Conservation (phyloP, 2,113 vertebrate species). For the Pterocles gutturalis region DNA sequence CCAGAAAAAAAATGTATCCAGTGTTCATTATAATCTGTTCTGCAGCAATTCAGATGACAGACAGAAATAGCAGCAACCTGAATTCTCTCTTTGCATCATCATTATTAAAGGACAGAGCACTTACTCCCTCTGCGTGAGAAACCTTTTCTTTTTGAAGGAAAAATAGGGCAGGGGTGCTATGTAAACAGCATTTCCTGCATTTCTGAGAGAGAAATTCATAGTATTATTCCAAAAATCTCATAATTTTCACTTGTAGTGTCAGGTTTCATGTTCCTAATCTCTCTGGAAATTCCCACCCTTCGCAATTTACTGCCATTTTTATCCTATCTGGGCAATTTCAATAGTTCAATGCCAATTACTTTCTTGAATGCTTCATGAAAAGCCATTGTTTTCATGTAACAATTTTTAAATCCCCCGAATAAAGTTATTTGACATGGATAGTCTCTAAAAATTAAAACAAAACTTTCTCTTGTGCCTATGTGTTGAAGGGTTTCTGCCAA, state of each 20-base stretch:
- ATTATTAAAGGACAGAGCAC: background rate
- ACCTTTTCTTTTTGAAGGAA: rapidly evolving
- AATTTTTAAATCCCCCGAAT: background rate
- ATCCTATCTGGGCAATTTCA: background rate
- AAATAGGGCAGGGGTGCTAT: background rate
- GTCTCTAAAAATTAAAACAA: background rate
- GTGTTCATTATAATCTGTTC: background rate
- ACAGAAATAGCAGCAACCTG: background rate
- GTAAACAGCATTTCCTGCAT: background rate
- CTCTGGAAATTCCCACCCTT: background rate
- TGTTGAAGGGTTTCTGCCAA: background rate
- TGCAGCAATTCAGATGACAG: background rate
- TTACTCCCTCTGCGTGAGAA: background rate
- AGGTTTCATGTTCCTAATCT: background rate
- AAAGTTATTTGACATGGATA: background rate
- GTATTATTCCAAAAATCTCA: background rate
- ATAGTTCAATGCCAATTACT: background rate
- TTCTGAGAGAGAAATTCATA: background rate
- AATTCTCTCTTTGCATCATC: background rate
- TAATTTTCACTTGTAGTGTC: background rate
- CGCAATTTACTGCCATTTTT: background rate
- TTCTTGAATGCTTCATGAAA: background rate
- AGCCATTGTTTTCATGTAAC: background rate
- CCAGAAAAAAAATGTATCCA: background rate
- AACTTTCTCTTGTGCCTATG: background rate